Evolutionary conservation across 2,888 invertebrate species (phyloP).

Genomic region (Pseudeuparius sepicola): DNA sequence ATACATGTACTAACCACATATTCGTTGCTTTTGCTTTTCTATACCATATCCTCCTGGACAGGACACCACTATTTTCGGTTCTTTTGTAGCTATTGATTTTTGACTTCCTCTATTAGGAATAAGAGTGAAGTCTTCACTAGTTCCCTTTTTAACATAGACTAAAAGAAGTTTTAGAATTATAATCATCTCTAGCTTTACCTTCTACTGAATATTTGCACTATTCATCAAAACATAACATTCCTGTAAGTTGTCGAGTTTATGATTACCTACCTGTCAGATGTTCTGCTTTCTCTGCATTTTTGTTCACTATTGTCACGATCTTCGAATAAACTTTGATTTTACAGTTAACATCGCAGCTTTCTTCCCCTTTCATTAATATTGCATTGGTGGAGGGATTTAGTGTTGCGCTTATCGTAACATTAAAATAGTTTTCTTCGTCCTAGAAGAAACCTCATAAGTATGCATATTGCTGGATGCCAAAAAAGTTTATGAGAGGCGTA

Average conservation of each 20-base stretch:
- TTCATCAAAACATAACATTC: too few relatives aligned
- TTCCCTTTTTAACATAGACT: too few relatives aligned
- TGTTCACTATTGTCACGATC: constrained; percentile 31
- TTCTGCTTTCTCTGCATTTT: constrained; percentile 33
- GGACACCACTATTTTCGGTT: constrained; percentile 31
- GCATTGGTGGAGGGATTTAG: constrained; percentile 29
- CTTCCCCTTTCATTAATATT: constrained; percentile 28
- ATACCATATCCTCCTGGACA: constrained; percentile 37
- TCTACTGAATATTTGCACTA: too few relatives aligned
- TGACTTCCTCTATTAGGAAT: constrained; percentile 14
- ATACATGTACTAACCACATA: constrained; percentile 34
- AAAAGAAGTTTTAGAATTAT: too few relatives aligned
- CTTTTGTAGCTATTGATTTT: constrained; percentile 23
- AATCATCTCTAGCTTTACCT: too few relatives aligned
- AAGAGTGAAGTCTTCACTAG: constrained; percentile 13
- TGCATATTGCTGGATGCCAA: too few relatives aligned
- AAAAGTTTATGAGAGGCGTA: too few relatives aligned
- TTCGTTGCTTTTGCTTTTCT: constrained; percentile 29
- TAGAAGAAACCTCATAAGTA: too few relatives aligned
- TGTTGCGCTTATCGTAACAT: constrained; percentile 30
- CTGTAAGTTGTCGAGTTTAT: too few relatives aligned
- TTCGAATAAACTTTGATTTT: constrained; percentile 34
- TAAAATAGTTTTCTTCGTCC: constrained; percentile 29
- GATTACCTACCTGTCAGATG: constrained; percentile 33
- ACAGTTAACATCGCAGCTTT: constrained; percentile 33